Evolutionary conservation across 2,888 invertebrate genomes (phyloP).

Genomic region (Leptura quadrifasciata): DNA sequence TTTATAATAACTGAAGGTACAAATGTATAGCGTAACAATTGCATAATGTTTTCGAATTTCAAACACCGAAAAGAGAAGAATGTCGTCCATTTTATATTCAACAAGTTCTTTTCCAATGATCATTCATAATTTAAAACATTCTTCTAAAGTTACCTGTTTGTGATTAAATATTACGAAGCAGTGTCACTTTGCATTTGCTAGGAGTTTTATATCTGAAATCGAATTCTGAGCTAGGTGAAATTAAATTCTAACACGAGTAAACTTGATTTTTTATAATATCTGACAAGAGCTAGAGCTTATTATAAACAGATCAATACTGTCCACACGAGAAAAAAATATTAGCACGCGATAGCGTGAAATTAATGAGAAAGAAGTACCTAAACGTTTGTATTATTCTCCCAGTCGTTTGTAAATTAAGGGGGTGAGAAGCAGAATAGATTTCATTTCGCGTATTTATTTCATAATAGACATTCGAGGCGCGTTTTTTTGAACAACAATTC

Average conservation of each 20-base stretch:
- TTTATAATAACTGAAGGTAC: too few species aligned
- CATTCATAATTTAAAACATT: too few species aligned
- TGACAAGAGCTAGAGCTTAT: background rate
- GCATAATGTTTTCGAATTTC: too few species aligned
- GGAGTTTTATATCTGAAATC: too few species aligned
- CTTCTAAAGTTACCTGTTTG: too few species aligned
- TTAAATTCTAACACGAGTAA: background rate
- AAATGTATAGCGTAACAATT: too few species aligned
- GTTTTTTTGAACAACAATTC: background rate
- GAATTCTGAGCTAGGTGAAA: too few species aligned
- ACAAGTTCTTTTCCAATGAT: too few species aligned
- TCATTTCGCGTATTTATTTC: background rate
- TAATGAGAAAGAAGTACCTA: slow-evolving; percentile 17
- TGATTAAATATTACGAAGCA: too few species aligned
- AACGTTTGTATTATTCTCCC: slow-evolving; percentile 13
- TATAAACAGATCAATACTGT: slow-evolving; percentile 43
- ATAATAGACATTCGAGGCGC: background rate
- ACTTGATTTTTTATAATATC: background rate
- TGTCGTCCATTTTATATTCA: too few species aligned
- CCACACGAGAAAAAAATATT: slow-evolving; percentile 39
- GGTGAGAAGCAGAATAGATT: background rate
- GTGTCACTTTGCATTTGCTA: too few species aligned
- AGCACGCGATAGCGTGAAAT: slow-evolving; percentile 40
- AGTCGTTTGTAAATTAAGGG: background rate
- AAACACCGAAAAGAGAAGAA: too few species aligned